phyloP scores from a whole-genome alignment of 1,140 invertebrate genomes.

The Eciton burchellii region DNA sequence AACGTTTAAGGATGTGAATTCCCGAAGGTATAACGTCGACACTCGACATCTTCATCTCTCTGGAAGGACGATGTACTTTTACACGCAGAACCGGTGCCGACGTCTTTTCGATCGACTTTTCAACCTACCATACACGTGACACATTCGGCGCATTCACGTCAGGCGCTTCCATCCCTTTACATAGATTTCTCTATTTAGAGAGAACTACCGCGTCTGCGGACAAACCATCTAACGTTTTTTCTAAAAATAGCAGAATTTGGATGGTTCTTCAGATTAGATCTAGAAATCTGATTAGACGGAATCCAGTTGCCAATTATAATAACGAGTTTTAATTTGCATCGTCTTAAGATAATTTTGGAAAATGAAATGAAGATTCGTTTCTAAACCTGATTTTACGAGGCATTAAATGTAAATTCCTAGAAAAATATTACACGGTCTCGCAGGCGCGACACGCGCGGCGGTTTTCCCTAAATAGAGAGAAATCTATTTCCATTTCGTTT shows the following conservation, averaged over 20 bases:
- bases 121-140: conserved; percentile 28
- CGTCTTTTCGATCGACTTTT: conserved; percentile 56
- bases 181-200: conserved; percentile 59
- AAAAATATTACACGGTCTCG: no score
- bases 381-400: no score
- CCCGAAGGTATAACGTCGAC: not conserved
- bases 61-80: conserved; percentile 22
- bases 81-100: conserved; percentile 14
- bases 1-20: not conserved
- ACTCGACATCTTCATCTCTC: conserved; percentile 41
- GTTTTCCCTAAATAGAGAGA: no score
- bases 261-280: conserved; percentile 42
- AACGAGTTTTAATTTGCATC: no score
- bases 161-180: conserved; percentile 48
- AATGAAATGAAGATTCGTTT: no score
- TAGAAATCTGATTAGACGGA: conserved; percentile 9
- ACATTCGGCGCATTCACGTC: conserved; percentile 50
- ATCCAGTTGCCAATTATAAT: not conserved
- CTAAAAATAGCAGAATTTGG: conserved; percentile 30
- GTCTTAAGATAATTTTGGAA: not conserved
- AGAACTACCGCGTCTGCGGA: conserved; percentile 19
- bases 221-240: conserved; percentile 35
- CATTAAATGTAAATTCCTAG: no score
- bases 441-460: no score
- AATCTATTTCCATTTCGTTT: no score